Evolutionary conservation across 2,888 invertebrate species (phyloP), one percentile per base, ranked within the genome.

Genomic region (Pandemis corylana): DNA sequence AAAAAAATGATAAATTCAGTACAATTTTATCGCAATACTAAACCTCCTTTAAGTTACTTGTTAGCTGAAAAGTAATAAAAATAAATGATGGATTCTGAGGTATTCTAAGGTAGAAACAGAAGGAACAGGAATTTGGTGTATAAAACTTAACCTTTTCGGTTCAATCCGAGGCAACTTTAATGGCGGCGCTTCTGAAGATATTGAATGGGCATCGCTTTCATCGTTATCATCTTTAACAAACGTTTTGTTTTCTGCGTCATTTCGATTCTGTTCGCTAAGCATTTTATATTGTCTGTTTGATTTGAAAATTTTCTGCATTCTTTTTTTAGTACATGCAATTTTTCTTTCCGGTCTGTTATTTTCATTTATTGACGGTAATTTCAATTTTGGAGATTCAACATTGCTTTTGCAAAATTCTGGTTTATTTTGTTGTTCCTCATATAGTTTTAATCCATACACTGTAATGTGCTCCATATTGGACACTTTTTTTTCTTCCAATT

Each of bases 131-230:
- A 66, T 51, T 63, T 51, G 69, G 42, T 63, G 5, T 51, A 56
- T 42, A n/a, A 72, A 46, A 80, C 83, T 85, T 85, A 88, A 93
- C 93, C 94, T 92, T 85, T 87, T 92, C 59, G 81, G 85, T 79
- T 94, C 94, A 74, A 94, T 93, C 78, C 92, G 89, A 66, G 94
- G 94, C 71, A 94, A 81, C 82, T 94, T 94, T 56, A 94, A 78
- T n/a, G 91, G 93, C 9, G 94, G 94, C 7, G 89, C 89, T 77
- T 91, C 94, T 12, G 86, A 88, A 15, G 86, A 83, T 74, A 89
- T 82, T 0, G 92, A 92, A 71, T 86, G 88, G 67, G 59, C 78
- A 79, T 94, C 92, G 77, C 90, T 91, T 76, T 85, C 85, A 51
- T 89, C 89, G 67, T 85, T 86, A 73, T 81, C 80, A 72, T 87